Conservation (phyloP, 2,113 vertebrate genomes). For the Pyxicephalus adspersus region DNA sequence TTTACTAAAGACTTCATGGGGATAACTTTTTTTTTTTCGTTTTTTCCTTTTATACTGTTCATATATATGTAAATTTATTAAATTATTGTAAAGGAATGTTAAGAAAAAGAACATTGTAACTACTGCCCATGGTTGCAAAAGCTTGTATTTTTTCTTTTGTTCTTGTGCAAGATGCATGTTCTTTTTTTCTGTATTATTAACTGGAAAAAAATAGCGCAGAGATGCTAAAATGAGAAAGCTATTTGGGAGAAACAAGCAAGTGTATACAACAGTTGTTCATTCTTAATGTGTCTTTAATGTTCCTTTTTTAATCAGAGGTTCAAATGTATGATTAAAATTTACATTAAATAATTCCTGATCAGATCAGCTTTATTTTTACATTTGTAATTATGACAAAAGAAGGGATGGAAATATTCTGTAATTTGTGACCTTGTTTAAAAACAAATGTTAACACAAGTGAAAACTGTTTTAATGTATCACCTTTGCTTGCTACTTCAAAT, state of each 20-base stretch:
- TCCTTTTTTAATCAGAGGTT: constrained; percentile 18
- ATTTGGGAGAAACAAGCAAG: constrained; percentile 24
- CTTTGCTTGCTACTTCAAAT: constrained; percentile 52
- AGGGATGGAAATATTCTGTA: constrained; percentile 38
- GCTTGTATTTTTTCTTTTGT: constrained; percentile 27
- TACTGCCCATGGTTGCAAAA: not conserved
- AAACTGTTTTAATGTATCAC: constrained; percentile 49
- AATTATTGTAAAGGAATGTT: constrained; percentile 14
- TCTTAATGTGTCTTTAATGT: constrained; percentile 25
- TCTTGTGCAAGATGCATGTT: constrained; percentile 32
- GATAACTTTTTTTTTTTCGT: not conserved
- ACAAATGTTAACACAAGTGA: constrained; percentile 42
- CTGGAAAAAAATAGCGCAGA: not conserved
- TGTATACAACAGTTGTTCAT: constrained; percentile 30
- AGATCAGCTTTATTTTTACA: constrained; percentile 38
- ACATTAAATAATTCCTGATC: constrained; percentile 10
- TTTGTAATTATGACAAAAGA: constrained; percentile 13
- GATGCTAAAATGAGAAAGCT: constrained; percentile 10
- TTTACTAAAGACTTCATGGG: not conserved
- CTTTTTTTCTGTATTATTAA: constrained; percentile 24
- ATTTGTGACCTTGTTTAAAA: constrained; percentile 43
- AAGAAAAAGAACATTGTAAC: not conserved
- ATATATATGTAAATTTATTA: constrained; percentile 5
- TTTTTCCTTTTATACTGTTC: not conserved
- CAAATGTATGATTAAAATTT: constrained; percentile 20